These are phyloP conservation scores for Galendromus occidentalis DNA, from an alignment of 1,140 invertebrate genomes.

Conservation along the genomic window DNA sequence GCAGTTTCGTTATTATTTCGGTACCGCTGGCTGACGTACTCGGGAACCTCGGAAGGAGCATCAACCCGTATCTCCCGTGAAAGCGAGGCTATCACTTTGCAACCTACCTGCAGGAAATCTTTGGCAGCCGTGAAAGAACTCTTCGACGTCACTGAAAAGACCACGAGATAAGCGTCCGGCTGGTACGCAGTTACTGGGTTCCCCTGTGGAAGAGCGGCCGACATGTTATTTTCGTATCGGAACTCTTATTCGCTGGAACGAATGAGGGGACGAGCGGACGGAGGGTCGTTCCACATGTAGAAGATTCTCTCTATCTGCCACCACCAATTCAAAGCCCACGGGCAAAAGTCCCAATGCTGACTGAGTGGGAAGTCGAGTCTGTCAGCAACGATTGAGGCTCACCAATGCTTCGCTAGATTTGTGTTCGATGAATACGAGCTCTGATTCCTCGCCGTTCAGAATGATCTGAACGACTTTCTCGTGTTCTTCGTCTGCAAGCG, in stretches of 20 bases:
- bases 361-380: no score
- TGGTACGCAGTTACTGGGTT: slow-evolving; percentile 37
- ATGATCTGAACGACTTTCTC: slow-evolving; percentile 66
- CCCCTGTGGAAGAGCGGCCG: slow-evolving; percentile 44
- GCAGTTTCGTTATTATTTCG: not conserved
- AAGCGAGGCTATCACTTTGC: not conserved
- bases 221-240: slow-evolving; percentile 13
- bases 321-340: no score
- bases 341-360: no score
- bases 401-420: slow-evolving; percentile 34
- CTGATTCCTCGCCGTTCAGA: slow-evolving; percentile 70
- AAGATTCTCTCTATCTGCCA: no score
- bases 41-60: not conserved
- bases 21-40: not conserved
- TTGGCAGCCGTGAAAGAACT: slow-evolving; percentile 23
- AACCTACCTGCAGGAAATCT: slow-evolving; percentile 38
- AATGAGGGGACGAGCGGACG: no score
- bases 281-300: no score
- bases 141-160: slow-evolving; percentile 48
- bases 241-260: not conserved
- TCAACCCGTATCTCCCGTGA: no score
- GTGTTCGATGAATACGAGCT: slow-evolving; percentile 51
- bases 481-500: slow-evolving; percentile 42
- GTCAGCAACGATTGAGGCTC: not conserved
- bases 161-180: slow-evolving; percentile 63